These are phyloP conservation scores for Dicyrtomina minuta DNA, from an alignment of 2,888 invertebrate species.

Conservation along the genomic window DNA sequence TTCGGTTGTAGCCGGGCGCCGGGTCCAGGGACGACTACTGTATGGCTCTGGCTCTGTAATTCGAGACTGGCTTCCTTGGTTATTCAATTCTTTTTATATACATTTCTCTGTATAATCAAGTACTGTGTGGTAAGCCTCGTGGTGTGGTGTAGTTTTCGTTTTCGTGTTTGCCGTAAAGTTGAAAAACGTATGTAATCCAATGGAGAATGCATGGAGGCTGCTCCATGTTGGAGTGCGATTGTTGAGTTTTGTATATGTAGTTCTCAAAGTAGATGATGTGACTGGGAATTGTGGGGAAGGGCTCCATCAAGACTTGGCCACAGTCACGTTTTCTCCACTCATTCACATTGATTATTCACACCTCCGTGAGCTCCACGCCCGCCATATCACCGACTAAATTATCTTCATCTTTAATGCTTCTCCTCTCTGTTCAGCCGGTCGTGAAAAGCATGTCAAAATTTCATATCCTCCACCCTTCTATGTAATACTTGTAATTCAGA, in stretches of 20 bases:
- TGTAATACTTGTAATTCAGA: too few species aligned
- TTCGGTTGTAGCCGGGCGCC: too few species aligned
- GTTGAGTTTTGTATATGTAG: neutral
- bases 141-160: too few species aligned
- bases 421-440: neutral
- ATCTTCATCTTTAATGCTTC: slow-evolving; percentile 23
- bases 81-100: too few species aligned
- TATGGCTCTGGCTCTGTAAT: too few species aligned
- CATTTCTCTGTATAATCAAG: too few species aligned
- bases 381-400: slow-evolving; percentile 18
- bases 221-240: neutral
- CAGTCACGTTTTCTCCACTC: slow-evolving; percentile 26
- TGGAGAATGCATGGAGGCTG: neutral
- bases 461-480: neutral
- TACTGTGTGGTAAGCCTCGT: too few species aligned
- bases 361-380: slow-evolving; percentile 12
- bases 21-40: too few species aligned
- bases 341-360: slow-evolving; percentile 30
- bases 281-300: slow-evolving; percentile 16
- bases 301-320: slow-evolving; percentile 19
- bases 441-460: slow-evolving; percentile 19
- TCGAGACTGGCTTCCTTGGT: too few species aligned
- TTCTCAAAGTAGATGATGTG: slow-evolving; percentile 20
- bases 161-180: too few species aligned
- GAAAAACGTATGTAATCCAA: neutral